Evolutionary conservation across 1,140 invertebrate species (phyloP), one percentile per base, ranked within the genome.

Genomic region (Formica selysi): DNA sequence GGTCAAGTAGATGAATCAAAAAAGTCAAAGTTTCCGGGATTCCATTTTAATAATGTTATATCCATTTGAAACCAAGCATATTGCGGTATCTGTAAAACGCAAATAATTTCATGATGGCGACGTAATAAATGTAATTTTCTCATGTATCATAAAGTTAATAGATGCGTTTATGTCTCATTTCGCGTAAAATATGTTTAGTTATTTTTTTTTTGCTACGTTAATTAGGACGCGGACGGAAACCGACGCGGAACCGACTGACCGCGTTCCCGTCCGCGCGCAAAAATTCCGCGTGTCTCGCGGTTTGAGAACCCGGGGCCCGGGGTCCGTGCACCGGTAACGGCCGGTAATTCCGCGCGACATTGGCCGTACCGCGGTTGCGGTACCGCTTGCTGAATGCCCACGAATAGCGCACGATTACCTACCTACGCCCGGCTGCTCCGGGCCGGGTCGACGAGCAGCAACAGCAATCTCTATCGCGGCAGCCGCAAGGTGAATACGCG

Each of bases 261-360:
- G 57, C 74, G 19, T 65, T 65, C 62, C 16, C 61, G 26, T 41
- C 26, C n/a, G 19, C 76, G 44, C 13, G 32, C 4, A 38, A 80
- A 80, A 80, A 70, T 70, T 7, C 13, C 76, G 62, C 65, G 22
- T 7, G 57, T 48, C 13, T 32, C 26, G 41, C 36, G 32, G 78
- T 68, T 80, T 81, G 67, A 57, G 68, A 81, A 81, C 79, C 36
- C 38, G 74, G 36, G 57, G n/a, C 61, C 36, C 13, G 59, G 41
- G 41, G 57, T 22, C 36, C 78, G 44, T 13, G 44, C 32, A 38
- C 36, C 22, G 44, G 51, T 38, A 54, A 70, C 65, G 57, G 65
- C 65, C 78, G 54, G 51, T 26, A 83, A 83, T 83, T 83, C 29
- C 54, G 68, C 48, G 68, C 79, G 79, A 83, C 79, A 83, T 81